A percentile compares a stretch with the other conserved stretches of the same genome.
Conservation (phyloP, 2,797 vertebrate species). For the Bovichtus diacanthus region DNA sequence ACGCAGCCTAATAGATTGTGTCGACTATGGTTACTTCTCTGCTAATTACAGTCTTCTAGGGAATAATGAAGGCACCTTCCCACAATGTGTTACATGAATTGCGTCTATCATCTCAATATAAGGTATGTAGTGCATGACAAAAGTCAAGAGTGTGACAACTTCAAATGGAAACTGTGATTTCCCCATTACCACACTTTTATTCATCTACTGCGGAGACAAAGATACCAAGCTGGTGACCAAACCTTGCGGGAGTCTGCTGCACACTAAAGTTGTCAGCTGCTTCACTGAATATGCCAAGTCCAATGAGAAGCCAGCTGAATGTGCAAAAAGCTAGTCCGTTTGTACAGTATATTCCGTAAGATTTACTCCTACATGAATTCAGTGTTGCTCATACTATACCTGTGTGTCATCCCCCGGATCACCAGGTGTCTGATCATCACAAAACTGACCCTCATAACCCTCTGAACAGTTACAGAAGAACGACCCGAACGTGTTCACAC, state of each 20-base stretch:
- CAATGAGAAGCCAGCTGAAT: constrained; percentile 48
- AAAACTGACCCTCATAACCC: constrained; percentile 90
- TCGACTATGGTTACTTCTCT: not conserved
- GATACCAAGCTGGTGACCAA: constrained; percentile 29
- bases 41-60: constrained; percentile 22
- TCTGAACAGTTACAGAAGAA: constrained; percentile 95
- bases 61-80: constrained; percentile 29
- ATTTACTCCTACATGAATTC: not conserved
- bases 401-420: constrained; percentile 83
- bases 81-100: constrained; percentile 30
- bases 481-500: constrained; percentile 92
- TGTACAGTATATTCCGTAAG: not conserved
- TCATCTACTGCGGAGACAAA: constrained; percentile 47
- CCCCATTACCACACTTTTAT: constrained; percentile 52
- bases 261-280: constrained; percentile 51
- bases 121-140: constrained; percentile 23
- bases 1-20: constrained; percentile 21
- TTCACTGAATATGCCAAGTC: constrained; percentile 41
- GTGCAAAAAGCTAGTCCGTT: constrained; percentile 9
- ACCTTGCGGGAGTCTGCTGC: constrained; percentile 26
- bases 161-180: constrained; percentile 64
- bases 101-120: constrained; percentile 15
- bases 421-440: constrained; percentile 83
- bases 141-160: constrained; percentile 58
- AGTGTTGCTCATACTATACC: constrained; percentile 51